Conservation (phyloP, 2,888 invertebrate genomes). For the Conomelus anceps region DNA sequence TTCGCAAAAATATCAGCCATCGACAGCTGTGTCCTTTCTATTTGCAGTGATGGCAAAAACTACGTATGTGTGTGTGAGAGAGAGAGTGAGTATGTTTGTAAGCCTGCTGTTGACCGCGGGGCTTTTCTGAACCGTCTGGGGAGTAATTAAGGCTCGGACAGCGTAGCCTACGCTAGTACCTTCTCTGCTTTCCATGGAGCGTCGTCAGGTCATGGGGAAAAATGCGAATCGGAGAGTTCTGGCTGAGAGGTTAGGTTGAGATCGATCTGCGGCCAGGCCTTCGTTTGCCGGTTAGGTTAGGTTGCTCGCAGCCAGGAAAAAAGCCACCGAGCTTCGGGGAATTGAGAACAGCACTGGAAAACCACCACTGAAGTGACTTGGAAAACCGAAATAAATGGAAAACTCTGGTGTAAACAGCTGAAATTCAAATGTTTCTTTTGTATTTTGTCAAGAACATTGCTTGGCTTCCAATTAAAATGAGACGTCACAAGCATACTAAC, state of each 20-base stretch:
- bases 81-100: not conserved
- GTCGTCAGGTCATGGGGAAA: not conserved
- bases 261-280: not conserved
- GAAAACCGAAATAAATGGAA: not conserved
- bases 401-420: not conserved
- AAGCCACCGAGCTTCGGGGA: not conserved
- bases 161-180: not conserved
- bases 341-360: not conserved
- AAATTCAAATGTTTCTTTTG: not conserved
- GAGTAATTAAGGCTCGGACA: not conserved
- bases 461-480: not conserved
- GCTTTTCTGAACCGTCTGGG: not conserved
- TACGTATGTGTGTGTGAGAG: not conserved
- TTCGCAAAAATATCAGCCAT: not conserved
- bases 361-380: not conserved
- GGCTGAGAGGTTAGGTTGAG: not conserved
- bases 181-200: not conserved
- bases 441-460: not conserved
- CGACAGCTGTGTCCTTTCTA: not conserved
- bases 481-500: too few relatives aligned
- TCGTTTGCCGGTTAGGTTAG: too few relatives aligned
- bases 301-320: too few relatives aligned
- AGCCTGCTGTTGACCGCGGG: not conserved
- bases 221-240: not conserved
- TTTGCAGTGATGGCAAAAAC: not conserved